Evolutionary conservation across 2,113 vertebrate genomes (phyloP), one percentile per base, ranked within the genome.

Genomic region (Salvelinus namaycush): DNA sequence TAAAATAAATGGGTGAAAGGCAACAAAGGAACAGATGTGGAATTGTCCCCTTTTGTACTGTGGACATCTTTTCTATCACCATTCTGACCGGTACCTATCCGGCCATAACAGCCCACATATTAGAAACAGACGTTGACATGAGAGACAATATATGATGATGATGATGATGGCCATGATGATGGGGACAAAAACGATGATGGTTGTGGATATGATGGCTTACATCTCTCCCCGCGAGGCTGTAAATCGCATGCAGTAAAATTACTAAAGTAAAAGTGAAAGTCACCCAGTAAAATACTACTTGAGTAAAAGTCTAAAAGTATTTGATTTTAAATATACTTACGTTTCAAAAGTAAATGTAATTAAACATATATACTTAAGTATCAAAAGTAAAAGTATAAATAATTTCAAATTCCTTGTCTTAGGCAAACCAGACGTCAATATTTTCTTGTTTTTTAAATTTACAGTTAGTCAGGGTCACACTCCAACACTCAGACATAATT

Each of bases 171-270:
- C 22, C 12, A 72, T 54, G 57, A 74, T 68, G 70, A 70, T 78
- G 79, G 78, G 16, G 67, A 79, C 70, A 73, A 70, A 81, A 76
- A 81, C 79, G 44, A 80, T 83, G 78, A 31, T 83, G 73, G 71
- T 72, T 31, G 14, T 57, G 54, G 54, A 20, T 57, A 84, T 84
- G 69, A 80, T 76, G 70, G 59, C 82, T 70, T 11, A 62, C 7
- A 7, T 62, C 59, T 22, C 9, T 22, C n/a, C 5, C n/a, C 59
- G 6, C 7, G 8, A 24, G 59, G 59, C 59, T 5, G 59, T 62
- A 22, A 62, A 62, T 62, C 2, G 59, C 59, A 62, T 2, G 7
- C 34, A 7, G 34, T 34, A 34, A 34, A 34, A 34, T 34, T 7
- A 34, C 34, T 34, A 6, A 7, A 34, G 34, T 34, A 34, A 34